Conservation (phyloP, 2,797 vertebrate genomes). For the Urocyon cinereoargenteus region DNA sequence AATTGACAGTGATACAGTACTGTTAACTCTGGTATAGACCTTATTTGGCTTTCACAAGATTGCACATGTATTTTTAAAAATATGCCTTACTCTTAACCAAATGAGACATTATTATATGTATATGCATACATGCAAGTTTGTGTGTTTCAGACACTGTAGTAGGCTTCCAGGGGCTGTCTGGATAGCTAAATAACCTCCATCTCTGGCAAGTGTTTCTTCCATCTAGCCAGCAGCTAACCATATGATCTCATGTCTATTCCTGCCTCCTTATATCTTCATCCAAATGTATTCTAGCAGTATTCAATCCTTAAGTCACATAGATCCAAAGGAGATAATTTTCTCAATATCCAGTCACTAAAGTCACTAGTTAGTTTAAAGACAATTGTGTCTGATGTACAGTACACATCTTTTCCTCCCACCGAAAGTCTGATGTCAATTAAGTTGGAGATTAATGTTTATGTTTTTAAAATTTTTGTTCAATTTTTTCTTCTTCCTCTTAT, state of each 20-base stretch:
- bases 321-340: neutral
- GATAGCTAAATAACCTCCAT: neutral
- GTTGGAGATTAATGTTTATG: neutral
- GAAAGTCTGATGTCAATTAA: neutral
- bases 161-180: neutral
- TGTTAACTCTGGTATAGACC: neutral
- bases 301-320: neutral
- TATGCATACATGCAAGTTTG: neutral
- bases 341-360: neutral
- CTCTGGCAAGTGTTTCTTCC: neutral
- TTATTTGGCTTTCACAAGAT: neutral
- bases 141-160: neutral
- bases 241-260: neutral
- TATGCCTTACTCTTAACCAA: neutral
- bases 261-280: neutral
- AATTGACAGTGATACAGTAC: neutral
- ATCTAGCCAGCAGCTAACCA: neutral
- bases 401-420: neutral
- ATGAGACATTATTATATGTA: neutral
- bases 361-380: neutral
- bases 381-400: neutral
- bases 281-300: neutral
- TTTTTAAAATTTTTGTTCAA: neutral
- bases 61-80: neutral
- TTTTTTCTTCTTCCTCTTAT: neutral